A percentile compares a stretch with the other conserved stretches of the same genome.
These are phyloP conservation scores for Drosophila stalkeri DNA, from an alignment of 2,888 invertebrate genomes.

Conservation along the genomic window DNA sequence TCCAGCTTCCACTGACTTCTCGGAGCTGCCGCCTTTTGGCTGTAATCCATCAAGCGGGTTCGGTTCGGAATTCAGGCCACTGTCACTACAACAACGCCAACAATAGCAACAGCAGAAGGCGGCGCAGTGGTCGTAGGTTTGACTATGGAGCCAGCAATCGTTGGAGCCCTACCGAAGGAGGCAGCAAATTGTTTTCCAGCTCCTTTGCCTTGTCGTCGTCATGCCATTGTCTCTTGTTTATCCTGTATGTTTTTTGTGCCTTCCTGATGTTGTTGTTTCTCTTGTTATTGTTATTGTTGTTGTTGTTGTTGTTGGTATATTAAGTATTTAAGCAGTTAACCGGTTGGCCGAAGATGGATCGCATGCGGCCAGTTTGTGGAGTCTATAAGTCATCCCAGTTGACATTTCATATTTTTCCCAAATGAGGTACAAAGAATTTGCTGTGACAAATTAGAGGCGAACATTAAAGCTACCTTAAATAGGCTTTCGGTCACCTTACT, in stretches of 20 bases:
- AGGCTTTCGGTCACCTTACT: conserved; percentile 1
- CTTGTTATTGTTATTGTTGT: conserved; percentile 14
- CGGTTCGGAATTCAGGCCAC: conserved; percentile 45
- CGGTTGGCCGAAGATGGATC: conserved; percentile 51
- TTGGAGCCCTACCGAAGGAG: conserved; percentile 28
- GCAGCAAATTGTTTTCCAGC: conserved; percentile 74
- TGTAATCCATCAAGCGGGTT: conserved; percentile 76
- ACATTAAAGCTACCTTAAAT: conserved; percentile 32
- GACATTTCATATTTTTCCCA: conserved; percentile 62
- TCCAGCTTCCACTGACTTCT: conserved; percentile 39
- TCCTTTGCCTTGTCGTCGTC: conserved; percentile 48
- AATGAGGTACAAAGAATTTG: conserved; percentile 31
- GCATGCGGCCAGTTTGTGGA: conserved; percentile 37
- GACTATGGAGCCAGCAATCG: conserved; percentile 24
- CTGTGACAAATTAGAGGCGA: conserved; percentile 50
- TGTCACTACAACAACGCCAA: conserved; percentile 58
- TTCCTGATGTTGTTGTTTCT: conserved; percentile 14
- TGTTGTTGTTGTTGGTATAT: conserved; percentile 49
- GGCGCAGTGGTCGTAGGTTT: conserved; percentile 18
- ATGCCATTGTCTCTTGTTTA: conserved; percentile 46
- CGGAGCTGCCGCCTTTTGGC: conserved; percentile 68
- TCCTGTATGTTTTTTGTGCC: conserved; percentile 22
- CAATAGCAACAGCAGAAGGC: conserved; percentile 15
- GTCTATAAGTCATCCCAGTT: conserved; percentile 68
- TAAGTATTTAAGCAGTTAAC: conserved; percentile 75